A percentile compares a stretch with the other conserved stretches of the same genome.
These are phyloP conservation scores for Cheilinus undulatus DNA, from an alignment of 2,113 vertebrate genomes.

Conservation along the genomic window DNA sequence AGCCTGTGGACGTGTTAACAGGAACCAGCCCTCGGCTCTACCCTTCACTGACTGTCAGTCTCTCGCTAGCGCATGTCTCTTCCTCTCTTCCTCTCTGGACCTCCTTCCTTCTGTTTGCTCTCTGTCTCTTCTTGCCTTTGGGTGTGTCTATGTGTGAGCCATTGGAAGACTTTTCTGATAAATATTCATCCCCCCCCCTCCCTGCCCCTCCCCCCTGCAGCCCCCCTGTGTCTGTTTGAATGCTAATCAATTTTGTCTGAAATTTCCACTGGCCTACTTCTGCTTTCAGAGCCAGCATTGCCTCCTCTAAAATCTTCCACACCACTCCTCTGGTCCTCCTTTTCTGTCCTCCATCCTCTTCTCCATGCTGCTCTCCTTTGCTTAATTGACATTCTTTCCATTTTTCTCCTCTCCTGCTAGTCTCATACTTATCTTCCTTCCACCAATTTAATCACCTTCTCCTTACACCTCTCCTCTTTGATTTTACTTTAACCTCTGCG, in stretches of 20 bases:
- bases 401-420: neutral
- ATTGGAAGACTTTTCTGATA: constrained; percentile 68
- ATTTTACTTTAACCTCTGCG: no score
- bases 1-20: constrained; percentile 55
- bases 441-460: neutral
- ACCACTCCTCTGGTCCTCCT: constrained; percentile 7
- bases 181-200: constrained; percentile 68
- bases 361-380: neutral
- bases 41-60: constrained; percentile 42
- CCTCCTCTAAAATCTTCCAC: constrained; percentile 26
- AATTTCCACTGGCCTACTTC: constrained; percentile 77
- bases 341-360: neutral
- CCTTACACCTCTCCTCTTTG: no score
- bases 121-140: constrained; percentile 34
- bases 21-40: constrained; percentile 42
- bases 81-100: constrained; percentile 28
- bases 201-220: constrained; percentile 28
- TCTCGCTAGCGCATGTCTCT: constrained; percentile 22
- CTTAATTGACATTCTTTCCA: neutral
- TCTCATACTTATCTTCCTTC: neutral
- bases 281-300: constrained; percentile 25
- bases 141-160: constrained; percentile 56
- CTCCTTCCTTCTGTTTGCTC: constrained; percentile 21
- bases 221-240: constrained; percentile 73
- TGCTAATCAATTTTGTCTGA: constrained; percentile 81